Percentiles rank a stretch among this genome's conserved stretches.
Evolutionary conservation across 2,888 invertebrate species (phyloP).

Genomic region (Patella depressa): DNA sequence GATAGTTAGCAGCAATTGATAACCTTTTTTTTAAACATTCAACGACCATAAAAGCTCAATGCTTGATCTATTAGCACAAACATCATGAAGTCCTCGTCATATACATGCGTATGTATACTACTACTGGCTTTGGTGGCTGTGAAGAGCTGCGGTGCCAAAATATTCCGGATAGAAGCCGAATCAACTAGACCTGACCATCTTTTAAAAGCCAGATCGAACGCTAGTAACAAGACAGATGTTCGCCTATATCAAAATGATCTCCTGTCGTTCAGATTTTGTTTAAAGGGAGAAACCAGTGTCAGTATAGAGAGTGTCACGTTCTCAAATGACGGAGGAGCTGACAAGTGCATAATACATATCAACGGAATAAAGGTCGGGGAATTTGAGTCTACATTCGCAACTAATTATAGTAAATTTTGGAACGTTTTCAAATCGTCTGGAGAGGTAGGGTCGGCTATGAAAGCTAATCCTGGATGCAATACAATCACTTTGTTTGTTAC

Average conservation of each 20-base stretch:
- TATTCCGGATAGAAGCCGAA: too few species aligned
- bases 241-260: not conserved
- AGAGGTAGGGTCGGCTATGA: constrained; percentile 36
- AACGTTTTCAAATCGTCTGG: constrained; percentile 20
- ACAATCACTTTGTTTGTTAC: constrained; percentile 35
- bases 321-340: constrained; percentile 46
- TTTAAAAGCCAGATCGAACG: not conserved
- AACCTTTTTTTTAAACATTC: too few species aligned
- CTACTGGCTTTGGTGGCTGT: too few species aligned
- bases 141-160: too few species aligned
- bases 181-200: too few species aligned
- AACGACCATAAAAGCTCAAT: too few species aligned
- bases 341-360: constrained; percentile 31
- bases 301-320: constrained; percentile 32
- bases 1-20: too few species aligned
- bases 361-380: constrained; percentile 34
- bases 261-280: constrained; percentile 32
- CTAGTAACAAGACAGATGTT: not conserved
- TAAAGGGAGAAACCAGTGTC: constrained; percentile 32
- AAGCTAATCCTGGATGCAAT: constrained; percentile 37
- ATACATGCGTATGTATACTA: too few species aligned
- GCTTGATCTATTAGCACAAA: too few species aligned
- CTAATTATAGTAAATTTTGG: constrained; percentile 12
- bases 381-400: constrained; percentile 20
- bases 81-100: too few species aligned